These are phyloP conservation scores for Chaetops frenatus DNA, from an alignment of 2,113 vertebrate genomes.

Conservation along the genomic window DNA sequence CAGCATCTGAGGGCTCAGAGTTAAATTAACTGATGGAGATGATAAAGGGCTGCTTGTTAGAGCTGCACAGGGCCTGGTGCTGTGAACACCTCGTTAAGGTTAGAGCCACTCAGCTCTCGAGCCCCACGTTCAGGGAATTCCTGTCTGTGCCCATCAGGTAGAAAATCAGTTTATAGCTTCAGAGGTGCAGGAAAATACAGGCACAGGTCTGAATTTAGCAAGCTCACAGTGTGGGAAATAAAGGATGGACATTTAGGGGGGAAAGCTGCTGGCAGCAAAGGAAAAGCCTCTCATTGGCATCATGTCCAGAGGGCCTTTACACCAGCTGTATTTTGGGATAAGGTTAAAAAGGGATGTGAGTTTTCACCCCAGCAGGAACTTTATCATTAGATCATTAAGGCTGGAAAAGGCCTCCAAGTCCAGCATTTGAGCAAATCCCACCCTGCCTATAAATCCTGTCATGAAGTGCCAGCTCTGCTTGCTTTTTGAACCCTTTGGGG, in stretches of 20 bases:
- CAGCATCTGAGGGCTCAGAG: not conserved
- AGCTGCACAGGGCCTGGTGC: not conserved
- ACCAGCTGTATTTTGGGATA: not conserved
- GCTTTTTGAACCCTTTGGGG: not conserved
- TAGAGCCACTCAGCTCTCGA: not conserved
- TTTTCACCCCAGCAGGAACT: not conserved
- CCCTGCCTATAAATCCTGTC: not conserved
- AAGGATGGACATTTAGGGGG: not conserved
- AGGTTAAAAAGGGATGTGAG: not conserved
- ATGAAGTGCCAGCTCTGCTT: not conserved
- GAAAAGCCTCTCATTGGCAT: not conserved
- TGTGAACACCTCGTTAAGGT: not conserved
- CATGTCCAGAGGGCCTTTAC: not conserved
- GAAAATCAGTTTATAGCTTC: not conserved
- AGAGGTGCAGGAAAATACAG: not conserved
- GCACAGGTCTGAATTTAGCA: accelerated
- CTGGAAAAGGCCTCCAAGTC: not conserved
- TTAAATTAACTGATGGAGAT: not conserved
- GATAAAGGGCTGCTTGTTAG: not conserved
- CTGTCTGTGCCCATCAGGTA: not conserved
- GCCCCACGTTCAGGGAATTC: not conserved
- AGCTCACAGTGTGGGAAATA: not conserved
- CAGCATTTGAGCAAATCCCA: not conserved
- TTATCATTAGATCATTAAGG: not conserved
- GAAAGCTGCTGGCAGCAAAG: not conserved